Conservation (phyloP, 1,140 invertebrate genomes). For the Lethocerus indicus region DNA sequence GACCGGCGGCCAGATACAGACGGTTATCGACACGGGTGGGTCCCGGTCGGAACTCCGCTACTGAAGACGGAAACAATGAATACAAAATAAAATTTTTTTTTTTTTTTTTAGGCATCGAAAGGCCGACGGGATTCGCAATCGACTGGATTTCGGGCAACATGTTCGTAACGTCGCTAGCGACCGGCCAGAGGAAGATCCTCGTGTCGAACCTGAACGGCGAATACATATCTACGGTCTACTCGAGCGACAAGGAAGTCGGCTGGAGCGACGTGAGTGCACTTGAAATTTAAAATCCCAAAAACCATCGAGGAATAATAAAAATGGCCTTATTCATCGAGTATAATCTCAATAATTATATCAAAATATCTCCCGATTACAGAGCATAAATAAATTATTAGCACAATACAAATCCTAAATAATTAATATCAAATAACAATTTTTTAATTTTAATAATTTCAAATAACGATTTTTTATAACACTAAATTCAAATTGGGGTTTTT, state of each 20-base stretch:
- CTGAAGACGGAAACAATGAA: background rate
- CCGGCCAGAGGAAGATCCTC: constrained; percentile 33
- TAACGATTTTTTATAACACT: too few relatives aligned
- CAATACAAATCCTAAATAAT: too few relatives aligned
- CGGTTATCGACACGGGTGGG: constrained; percentile 52
- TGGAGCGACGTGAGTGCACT: too few relatives aligned
- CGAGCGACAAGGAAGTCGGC: background rate
- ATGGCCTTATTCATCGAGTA: too few relatives aligned
- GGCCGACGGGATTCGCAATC: constrained; percentile 40
- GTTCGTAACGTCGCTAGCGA: constrained; percentile 41
- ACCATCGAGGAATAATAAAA: too few relatives aligned
- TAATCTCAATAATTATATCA: too few relatives aligned
- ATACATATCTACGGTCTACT: constrained; percentile 32
- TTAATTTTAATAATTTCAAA: too few relatives aligned
- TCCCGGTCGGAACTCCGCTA: background rate
- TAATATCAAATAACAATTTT: too few relatives aligned
- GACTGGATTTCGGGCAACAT: constrained; percentile 64
- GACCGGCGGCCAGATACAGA: constrained; percentile 43
- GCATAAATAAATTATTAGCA: too few relatives aligned
- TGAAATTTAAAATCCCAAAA: too few relatives aligned
- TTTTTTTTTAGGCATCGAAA: constrained; percentile 29
- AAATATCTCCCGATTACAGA: too few relatives aligned
- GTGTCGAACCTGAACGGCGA: constrained; percentile 56
- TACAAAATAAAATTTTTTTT: background rate
- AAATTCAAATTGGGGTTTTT: too few relatives aligned